A percentile compares a stretch with the other conserved stretches of the same genome.
Conservation (phyloP, 2,113 vertebrate genomes). For the Clupea harengus region DNA sequence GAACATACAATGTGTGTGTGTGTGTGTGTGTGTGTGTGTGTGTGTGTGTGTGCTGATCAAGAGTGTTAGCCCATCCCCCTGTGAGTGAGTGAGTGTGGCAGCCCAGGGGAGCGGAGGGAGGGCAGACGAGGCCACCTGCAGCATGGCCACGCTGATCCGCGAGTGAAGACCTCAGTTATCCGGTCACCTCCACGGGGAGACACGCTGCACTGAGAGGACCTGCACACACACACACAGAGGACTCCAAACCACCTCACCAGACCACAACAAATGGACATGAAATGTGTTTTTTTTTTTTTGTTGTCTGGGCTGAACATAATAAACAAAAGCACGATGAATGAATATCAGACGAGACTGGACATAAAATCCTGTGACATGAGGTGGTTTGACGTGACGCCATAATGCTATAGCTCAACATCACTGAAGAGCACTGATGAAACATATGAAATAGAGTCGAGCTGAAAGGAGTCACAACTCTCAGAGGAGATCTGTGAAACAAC, state of each 20-base stretch:
- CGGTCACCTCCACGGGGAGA: slow-evolving; percentile 48
- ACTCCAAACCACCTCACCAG: not conserved
- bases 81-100: slow-evolving; percentile 66
- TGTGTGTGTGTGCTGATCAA: slow-evolving; percentile 22
- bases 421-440: not conserved
- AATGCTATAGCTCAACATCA: not conserved
- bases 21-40: not conserved
- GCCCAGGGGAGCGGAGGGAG: slow-evolving; percentile 68
- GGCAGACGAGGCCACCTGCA: slow-evolving; percentile 65
- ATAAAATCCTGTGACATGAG: not conserved
- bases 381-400: not conserved
- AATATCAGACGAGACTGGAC: not conserved
- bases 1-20: not conserved
- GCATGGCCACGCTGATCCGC: slow-evolving; percentile 54
- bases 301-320: not conserved
- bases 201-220: not conserved
- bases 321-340: not conserved
- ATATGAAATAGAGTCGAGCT: not conserved
- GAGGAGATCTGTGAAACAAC: not conserved
- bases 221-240: slow-evolving; percentile 18
- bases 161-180: slow-evolving; percentile 67
- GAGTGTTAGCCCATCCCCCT: slow-evolving; percentile 53
- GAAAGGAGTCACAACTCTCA: not conserved
- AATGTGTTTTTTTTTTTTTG: no score
- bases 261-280: not conserved